Base-by-base conservation (phyloP, 2,113 vertebrate genomes). In the Carlito syrichta region DNA sequence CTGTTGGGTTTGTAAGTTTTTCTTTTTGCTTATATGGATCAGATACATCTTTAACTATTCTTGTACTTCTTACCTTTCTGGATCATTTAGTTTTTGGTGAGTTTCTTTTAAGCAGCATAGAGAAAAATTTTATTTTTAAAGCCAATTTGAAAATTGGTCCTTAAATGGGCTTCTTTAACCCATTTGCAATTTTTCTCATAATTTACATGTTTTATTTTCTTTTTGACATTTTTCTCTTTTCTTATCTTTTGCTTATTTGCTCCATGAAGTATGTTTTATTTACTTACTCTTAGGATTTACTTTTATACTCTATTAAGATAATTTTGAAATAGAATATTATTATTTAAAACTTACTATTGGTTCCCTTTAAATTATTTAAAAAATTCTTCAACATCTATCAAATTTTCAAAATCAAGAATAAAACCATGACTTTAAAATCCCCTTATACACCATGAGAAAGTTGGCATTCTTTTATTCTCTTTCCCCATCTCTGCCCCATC, bases 321-420 rank as follows among this genome's bases (percentile, higher is more conserved):
- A 50, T 85, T 20, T 89, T 86, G 32, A 77, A 81, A 89, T 30
- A 7, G 85, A 56, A 79, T 62, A 3, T 60, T 81, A 82, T 45
- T 30, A 76, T 69, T 63, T 94, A 27, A 81, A 86, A 56, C 63
- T 76, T 94, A 69, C 48, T 86, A 5, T 52, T 79, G 27, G 62
- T 85, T 79, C 16, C 20, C 62, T 84, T 73, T 27, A 74, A 87
- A 84, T 84, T 85, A 2, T 68, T 94, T 58, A 27, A 73, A 38
- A 3, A 3, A 81, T 89, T 62, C 19, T 69, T 86, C 52, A 69
- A 40, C 52, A 38, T 58, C 91, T 13, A 30, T 56, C 11, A 56
- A 50, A 50, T 73, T 91, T 86, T 93, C 16, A 82, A 86, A 95
- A 66, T 74, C 40, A 92, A 86, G n/a, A 89, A 62, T 92, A 50